Evolutionary conservation across 2,888 invertebrate genomes (phyloP).

Genomic region (Lysandra coridon): DNA sequence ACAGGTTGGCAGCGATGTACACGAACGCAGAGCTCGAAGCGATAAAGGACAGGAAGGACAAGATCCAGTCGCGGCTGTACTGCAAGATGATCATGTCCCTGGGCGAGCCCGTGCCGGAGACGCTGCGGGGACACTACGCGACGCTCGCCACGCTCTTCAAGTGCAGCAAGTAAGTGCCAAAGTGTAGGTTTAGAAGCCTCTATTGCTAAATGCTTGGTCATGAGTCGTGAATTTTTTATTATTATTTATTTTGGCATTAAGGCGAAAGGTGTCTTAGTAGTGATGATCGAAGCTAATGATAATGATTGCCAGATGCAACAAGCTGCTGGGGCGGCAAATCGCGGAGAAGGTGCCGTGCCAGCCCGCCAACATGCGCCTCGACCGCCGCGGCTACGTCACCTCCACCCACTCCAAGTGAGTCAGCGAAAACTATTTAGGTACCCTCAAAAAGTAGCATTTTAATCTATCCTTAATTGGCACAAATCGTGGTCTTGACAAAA

Average conservation of each 20-base stretch:
- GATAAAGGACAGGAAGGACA: slow-evolving; percentile 92
- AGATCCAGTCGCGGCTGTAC: slow-evolving; percentile 91
- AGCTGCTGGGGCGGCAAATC: slow-evolving; percentile 85
- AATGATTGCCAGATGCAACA: slow-evolving; percentile 81
- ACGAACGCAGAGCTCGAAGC: slow-evolving; percentile 92
- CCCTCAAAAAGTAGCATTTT: too few species aligned
- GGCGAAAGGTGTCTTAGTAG: too few species aligned
- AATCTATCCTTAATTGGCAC: too few species aligned
- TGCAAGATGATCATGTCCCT: slow-evolving; percentile 90
- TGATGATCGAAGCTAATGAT: not conserved
- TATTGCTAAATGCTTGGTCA: too few species aligned
- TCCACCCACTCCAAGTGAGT: slow-evolving; percentile 85
- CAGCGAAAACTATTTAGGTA: too few species aligned
- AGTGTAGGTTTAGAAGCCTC: too few species aligned
- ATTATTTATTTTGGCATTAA: too few species aligned
- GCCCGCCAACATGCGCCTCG: slow-evolving; percentile 85
- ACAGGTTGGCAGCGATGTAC: slow-evolving; percentile 91
- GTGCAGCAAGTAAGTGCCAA: slow-evolving; percentile 78
- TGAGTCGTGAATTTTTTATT: too few species aligned
- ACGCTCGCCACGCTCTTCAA: slow-evolving; percentile 89
- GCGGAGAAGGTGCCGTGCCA: slow-evolving; percentile 87
- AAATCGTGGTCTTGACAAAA: too few species aligned
- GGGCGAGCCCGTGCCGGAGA: slow-evolving; percentile 87
- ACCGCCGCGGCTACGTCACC: slow-evolving; percentile 85
- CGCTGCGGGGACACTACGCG: slow-evolving; percentile 88